Evolutionary conservation across 2,888 invertebrate genomes (phyloP), one percentile per base, ranked within the genome.

Genomic region (Drosophila borealis): DNA sequence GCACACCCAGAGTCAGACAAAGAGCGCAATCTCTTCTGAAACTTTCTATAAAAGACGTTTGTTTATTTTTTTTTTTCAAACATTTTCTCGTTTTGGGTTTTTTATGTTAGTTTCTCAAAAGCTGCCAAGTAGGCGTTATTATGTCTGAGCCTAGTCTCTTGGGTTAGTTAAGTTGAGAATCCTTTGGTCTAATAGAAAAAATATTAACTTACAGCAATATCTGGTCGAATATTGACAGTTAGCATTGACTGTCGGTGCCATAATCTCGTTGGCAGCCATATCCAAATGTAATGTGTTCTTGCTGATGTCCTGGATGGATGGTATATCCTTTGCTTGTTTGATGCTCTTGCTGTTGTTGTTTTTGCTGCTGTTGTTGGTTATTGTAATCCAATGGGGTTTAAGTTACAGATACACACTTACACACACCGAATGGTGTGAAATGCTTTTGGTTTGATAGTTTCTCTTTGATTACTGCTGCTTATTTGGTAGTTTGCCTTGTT

Each of bases 181-280:
- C 56, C 55, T 50, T 29, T 34, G 45, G 14, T 9, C 29, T 25
- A 13, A 36, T 25, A 21, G n/a, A 9, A 14, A 21, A 11, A 34
- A 13, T 37, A 2, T 37, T 9, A 75, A 92, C 93, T 92, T 92
- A 92, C 92, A 92, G 84, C 92, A 92, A 88, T 92, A 92, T 86
- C 92, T 87, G 46, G 92, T 92, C 57, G 92, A 92, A 78, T 92
- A 92, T 83, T 92, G 92, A 74, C 92, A 92, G 84, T 93, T 93
- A 46, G 91, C 89, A 80, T 90, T 91, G 81, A 91, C 90, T 74
- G 85, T 89, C 70, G 91, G 91, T 77, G 89, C 89, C 91, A 91
- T 87, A 70, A 91, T 90, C 79, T 91, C 90, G 79, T 88, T 91
- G 89, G 83, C 91, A 75, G 91, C 89, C 85, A 91, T 91, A 82